phyloP scores from a whole-genome alignment of 2,113 vertebrate genomes.

The Labrus mixtus region DNA sequence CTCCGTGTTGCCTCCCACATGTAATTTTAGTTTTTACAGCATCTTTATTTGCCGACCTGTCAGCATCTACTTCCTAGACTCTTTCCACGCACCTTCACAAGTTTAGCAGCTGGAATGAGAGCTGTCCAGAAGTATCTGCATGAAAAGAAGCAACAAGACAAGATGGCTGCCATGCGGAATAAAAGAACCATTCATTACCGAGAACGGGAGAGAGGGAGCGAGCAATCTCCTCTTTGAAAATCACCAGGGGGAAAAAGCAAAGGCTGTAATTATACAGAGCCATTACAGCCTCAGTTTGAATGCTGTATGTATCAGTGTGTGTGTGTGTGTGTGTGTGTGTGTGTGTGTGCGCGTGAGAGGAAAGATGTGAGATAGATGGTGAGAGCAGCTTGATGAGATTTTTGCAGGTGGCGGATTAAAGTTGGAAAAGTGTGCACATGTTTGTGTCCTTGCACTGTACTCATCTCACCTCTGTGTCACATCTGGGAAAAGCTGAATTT shows the following conservation, averaged over 20 bases:
- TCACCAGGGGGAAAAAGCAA: conserved; percentile 61
- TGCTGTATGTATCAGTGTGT: conserved; percentile 16
- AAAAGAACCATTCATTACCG: conserved; percentile 70
- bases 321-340: conserved; percentile 32
- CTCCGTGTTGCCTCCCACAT: not conserved
- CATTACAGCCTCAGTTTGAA: conserved; percentile 55
- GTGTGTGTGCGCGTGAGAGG: not conserved
- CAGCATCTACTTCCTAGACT: not conserved
- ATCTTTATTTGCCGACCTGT: conserved; percentile 1
- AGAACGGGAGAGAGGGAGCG: conserved; percentile 36
- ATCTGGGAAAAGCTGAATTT: conserved; percentile 7
- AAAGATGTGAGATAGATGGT: conserved; percentile 19
- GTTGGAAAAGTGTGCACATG: not conserved
- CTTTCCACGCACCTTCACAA: conserved; percentile 9
- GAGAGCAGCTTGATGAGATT: conserved; percentile 24
- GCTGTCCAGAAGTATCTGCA: conserved; percentile 18
- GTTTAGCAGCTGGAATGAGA: conserved; percentile 26
- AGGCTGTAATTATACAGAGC: conserved; percentile 71
- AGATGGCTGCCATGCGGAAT: conserved; percentile 67
- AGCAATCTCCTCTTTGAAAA: conserved; percentile 65
- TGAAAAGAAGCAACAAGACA: conserved; percentile 45
- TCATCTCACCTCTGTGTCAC: conserved; percentile 3
- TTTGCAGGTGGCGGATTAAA: conserved; percentile 46
- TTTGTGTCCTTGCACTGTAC: not conserved
- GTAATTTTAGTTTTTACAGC: conserved; percentile 3